Evolutionary conservation across 2,797 vertebrate species (phyloP).

Genomic region (Notolepis coatsorum): DNA sequence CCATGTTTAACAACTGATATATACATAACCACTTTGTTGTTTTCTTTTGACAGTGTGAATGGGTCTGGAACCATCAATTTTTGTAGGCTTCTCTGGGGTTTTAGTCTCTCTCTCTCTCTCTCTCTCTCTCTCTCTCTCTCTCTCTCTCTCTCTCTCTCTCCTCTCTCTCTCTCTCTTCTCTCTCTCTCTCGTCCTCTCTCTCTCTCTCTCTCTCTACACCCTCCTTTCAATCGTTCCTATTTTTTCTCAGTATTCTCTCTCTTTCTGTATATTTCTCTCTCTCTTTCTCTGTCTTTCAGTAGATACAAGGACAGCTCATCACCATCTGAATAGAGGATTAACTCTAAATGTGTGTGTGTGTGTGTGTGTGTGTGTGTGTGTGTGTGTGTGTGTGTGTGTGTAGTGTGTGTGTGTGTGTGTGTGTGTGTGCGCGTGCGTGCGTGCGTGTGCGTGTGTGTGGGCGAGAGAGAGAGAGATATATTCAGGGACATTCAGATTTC

Average conservation of each 20-base stretch:
- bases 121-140: neutral
- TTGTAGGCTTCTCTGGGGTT: too few species aligned
- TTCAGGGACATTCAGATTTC: neutral
- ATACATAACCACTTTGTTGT: too few species aligned
- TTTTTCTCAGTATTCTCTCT: neutral
- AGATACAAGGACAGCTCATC: conserved; percentile 27
- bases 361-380: neutral
- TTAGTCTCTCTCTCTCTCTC: neutral
- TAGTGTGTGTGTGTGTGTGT: too few species aligned
- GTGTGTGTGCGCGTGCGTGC: conserved; percentile 2
- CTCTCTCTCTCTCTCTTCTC: neutral
- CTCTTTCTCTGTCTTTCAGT: neutral
- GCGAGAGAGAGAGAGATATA: neutral
- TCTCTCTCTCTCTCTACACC: neutral
- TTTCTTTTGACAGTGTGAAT: too few species aligned
- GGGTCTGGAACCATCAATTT: too few species aligned
- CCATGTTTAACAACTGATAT: too few species aligned
- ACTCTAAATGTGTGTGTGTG: neutral
- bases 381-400: conserved; percentile 1
- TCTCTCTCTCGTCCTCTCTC: conserved; percentile 2
- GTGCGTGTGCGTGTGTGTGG: conserved; percentile 5
- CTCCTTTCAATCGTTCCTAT: neutral
- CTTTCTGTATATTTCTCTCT: neutral
- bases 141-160: neutral
- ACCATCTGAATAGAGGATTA: conserved; percentile 40